Evolutionary conservation across 2,888 invertebrate species (phyloP).

Genomic region (Agrilus mali): DNA sequence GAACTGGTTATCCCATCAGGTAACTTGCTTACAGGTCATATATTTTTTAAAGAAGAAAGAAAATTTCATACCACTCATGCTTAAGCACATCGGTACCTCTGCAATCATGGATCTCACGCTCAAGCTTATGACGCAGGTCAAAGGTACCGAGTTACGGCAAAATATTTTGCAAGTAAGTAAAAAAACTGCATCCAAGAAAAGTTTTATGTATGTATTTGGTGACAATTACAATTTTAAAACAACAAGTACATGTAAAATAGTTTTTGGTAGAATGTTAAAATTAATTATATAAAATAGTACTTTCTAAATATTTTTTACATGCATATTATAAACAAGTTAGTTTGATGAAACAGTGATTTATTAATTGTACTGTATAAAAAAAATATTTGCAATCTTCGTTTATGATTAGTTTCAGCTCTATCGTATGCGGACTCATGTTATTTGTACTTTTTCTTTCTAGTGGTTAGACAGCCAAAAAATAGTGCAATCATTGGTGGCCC

Average conservation of each 20-base stretch:
- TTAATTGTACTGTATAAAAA: not conserved
- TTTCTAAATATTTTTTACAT: too few species aligned
- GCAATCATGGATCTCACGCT: slow-evolving; percentile 88
- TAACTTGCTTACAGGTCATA: slow-evolving; percentile 81
- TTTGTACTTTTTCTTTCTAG: slow-evolving; percentile 35
- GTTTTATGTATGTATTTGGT: too few species aligned
- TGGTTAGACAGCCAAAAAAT: slow-evolving; percentile 84
- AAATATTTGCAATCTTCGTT: too few species aligned
- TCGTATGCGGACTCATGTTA: not conserved
- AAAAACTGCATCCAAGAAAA: too few species aligned
- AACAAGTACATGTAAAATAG: too few species aligned
- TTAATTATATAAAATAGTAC: too few species aligned
- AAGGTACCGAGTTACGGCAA: slow-evolving; percentile 57
- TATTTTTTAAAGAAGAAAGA: slow-evolving; percentile 81
- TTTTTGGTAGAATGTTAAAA: too few species aligned
- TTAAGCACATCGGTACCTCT: slow-evolving; percentile 85
- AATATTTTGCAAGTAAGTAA: slow-evolving; percentile 54
- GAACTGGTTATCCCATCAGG: slow-evolving; percentile 89
- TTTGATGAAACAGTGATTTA: not conserved
- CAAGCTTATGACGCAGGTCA: slow-evolving; percentile 73
- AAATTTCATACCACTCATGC: slow-evolving; percentile 74
- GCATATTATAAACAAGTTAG: too few species aligned
- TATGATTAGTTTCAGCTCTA: too few species aligned
- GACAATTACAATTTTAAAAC: too few species aligned
- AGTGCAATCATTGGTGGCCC: slow-evolving; percentile 62